phyloP scores from a whole-genome alignment of 1,140 invertebrate species.

The Lethocerus indicus region DNA sequence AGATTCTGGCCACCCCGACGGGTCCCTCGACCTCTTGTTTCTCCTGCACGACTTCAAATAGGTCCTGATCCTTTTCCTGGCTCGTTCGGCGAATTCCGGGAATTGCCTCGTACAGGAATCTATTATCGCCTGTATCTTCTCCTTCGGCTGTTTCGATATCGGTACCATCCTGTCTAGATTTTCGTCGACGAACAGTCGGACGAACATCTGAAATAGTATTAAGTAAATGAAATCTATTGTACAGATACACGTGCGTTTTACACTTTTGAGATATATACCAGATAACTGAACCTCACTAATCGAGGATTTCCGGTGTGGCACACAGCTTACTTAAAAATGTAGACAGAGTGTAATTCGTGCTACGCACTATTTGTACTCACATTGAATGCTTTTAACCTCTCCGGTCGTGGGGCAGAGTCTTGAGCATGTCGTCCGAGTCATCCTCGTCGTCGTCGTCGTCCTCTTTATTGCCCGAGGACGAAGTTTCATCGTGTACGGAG shows the following conservation, averaged over 20 bases:
- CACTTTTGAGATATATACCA: too few species aligned
- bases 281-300: too few species aligned
- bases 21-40: slow-evolving; percentile 77
- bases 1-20: slow-evolving; percentile 37
- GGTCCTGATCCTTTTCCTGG: slow-evolving; percentile 84
- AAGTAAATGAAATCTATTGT: slow-evolving; percentile 5
- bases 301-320: too few species aligned
- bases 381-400: slow-evolving; percentile 92
- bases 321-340: too few species aligned
- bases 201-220: slow-evolving; percentile 72
- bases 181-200: slow-evolving; percentile 90
- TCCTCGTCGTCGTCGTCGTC: slow-evolving; percentile 89
- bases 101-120: slow-evolving; percentile 93
- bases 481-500: slow-evolving; percentile 74
- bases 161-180: slow-evolving; percentile 91
- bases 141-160: slow-evolving; percentile 93
- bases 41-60: slow-evolving; percentile 90
- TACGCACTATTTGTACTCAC: too few species aligned
- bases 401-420: slow-evolving; percentile 77
- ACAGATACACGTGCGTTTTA: too few species aligned
- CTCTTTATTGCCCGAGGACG: slow-evolving; percentile 75
- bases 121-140: slow-evolving; percentile 94
- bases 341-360: too few species aligned
- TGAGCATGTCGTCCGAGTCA: slow-evolving; percentile 73
- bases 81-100: slow-evolving; percentile 87